phyloP scores from a whole-genome alignment of 2,797 vertebrate species.

The Microchirus variegatus region DNA sequence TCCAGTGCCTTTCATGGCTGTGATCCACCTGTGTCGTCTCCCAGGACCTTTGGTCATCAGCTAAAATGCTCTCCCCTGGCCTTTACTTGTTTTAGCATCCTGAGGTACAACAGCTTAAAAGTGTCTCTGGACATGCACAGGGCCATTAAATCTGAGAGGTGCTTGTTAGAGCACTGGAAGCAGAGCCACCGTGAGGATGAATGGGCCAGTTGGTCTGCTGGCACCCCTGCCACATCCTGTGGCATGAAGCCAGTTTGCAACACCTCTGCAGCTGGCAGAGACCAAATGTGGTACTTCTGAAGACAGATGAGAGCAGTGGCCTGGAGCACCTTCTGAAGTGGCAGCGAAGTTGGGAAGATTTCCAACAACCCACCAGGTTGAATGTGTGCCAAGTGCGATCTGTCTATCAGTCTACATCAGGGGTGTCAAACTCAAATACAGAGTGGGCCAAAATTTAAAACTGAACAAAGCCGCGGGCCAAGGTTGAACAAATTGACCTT shows the following conservation, averaged over 20 bases:
- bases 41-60: too few relatives aligned
- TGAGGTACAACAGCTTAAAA: neutral
- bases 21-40: too few relatives aligned
- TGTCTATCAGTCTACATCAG: neutral
- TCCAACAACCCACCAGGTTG: constrained; percentile 30
- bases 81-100: too few relatives aligned
- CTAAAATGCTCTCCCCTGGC: too few relatives aligned
- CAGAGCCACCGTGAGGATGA: constrained; percentile 15
- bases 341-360: constrained; percentile 24
- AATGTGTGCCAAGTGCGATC: constrained; percentile 23
- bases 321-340: constrained; percentile 39
- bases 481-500: too few relatives aligned
- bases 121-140: neutral
- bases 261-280: constrained; percentile 53
- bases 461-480: too few relatives aligned
- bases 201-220: constrained; percentile 26
- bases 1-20: too few relatives aligned
- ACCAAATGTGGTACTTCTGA: constrained; percentile 74
- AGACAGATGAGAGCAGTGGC: constrained; percentile 65
- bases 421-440: too few relatives aligned
- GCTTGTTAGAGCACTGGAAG: constrained; percentile 1
- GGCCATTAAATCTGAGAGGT: constrained; percentile 22
- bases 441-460: too few relatives aligned
- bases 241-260: constrained; percentile 54
- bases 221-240: constrained; percentile 34